Evolutionary conservation across 2,888 invertebrate species (phyloP).

Genomic region (Eupithecia centaureata): DNA sequence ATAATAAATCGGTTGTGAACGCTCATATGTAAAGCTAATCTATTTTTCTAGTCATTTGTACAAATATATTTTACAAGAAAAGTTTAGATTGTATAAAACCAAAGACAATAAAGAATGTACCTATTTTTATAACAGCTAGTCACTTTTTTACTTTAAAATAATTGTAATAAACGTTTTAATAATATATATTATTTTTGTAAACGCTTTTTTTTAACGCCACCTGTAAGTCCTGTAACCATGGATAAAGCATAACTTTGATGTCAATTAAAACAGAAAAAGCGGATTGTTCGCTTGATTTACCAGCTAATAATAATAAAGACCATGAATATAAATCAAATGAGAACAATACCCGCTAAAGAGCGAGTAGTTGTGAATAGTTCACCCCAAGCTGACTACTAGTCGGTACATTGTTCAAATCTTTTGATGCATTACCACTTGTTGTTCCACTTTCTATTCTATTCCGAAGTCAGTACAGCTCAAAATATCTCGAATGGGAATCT

Average conservation of each 20-base stretch:
- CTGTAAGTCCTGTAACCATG: too few species aligned
- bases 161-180: constrained; percentile 48
- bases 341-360: constrained; percentile 81
- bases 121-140: constrained; percentile 69
- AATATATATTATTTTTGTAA: constrained; percentile 56
- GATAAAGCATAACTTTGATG: constrained; percentile 31
- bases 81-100: constrained; percentile 46
- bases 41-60: constrained; percentile 49
- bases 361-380: constrained; percentile 82
- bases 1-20: constrained; percentile 70
- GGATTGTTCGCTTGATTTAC: constrained; percentile 74
- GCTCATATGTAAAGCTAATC: constrained; percentile 65
- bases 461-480: constrained; percentile 30
- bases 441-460: constrained; percentile 40
- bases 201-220: constrained; percentile 12
- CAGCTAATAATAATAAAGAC: constrained; percentile 75
- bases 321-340: constrained; percentile 84
- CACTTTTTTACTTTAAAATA: constrained; percentile 57
- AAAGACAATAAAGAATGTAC: constrained; percentile 66
- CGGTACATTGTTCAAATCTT: constrained; percentile 66
- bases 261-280: constrained; percentile 58
- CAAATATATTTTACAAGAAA: constrained; percentile 30
- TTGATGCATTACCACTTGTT: constrained; percentile 50
- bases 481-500: constrained; percentile 8
- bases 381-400: constrained; percentile 66